Evolutionary conservation across 1,140 invertebrate species (phyloP).

Genomic region (Papilio polytes): DNA sequence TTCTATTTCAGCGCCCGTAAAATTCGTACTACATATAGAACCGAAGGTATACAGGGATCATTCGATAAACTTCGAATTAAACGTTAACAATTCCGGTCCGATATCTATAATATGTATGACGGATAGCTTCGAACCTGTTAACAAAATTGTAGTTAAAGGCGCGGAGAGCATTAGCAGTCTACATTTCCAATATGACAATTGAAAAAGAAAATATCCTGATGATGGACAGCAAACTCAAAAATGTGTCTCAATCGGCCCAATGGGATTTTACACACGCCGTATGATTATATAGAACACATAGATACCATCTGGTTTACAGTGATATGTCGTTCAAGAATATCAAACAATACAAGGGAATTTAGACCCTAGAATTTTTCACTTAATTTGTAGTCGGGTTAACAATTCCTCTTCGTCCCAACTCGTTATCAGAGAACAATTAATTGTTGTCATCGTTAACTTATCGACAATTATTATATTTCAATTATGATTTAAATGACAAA

Average conservation of each 20-base stretch:
- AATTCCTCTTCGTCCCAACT: not conserved
- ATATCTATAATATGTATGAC: not conserved
- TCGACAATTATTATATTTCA: not conserved
- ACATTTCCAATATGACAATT: not conserved
- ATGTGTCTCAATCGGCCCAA: not conserved
- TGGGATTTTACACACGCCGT: no score
- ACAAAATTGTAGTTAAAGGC: constrained; percentile 12
- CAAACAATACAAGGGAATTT: not conserved
- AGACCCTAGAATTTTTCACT: not conserved
- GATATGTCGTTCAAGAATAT: not conserved
- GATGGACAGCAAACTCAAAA: not conserved
- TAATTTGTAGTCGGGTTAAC: not conserved
- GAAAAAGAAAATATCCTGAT: not conserved
- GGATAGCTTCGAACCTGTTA: not conserved
- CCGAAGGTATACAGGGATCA: not conserved
- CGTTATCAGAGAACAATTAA: not conserved
- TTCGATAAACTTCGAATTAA: not conserved
- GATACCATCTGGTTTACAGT: no score
- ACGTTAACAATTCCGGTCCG: not conserved
- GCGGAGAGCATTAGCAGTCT: constrained; percentile 3
- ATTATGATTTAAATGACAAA: not conserved
- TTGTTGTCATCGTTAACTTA: not conserved
- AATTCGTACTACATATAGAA: not conserved
- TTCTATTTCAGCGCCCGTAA: constrained; percentile 12
- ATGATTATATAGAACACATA: no score